Evolutionary conservation across 23 tunicate species (phyloP).

Genomic region (Clavelina lepadiformis): DNA sequence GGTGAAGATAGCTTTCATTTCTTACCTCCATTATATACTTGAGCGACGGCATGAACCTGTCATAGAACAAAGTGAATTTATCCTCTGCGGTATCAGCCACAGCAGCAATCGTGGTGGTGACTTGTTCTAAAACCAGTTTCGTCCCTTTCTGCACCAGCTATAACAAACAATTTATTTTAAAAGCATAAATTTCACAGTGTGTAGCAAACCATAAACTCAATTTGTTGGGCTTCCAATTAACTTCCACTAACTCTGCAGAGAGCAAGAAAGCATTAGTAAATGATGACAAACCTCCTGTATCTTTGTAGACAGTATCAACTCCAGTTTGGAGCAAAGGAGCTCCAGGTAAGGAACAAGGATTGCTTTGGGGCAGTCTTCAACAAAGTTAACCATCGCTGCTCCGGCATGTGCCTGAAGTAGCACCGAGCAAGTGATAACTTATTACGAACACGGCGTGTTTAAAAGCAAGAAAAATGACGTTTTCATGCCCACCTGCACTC

Average conservation of each 20-base stretch:
- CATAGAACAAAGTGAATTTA: constrained; percentile 63
- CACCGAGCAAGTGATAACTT: neutral
- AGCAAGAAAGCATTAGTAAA: too few relatives aligned
- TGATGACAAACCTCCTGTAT: constrained; percentile 91
- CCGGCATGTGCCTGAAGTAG: constrained; percentile 93
- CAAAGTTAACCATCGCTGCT: constrained; percentile 98
- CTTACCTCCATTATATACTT: constrained; percentile 78
- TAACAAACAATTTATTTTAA: neutral
- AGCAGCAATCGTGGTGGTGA: constrained; percentile 96
- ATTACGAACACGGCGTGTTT: too few relatives aligned
- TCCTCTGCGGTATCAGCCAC: constrained; percentile 97
- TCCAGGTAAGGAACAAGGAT: constrained; percentile 74
- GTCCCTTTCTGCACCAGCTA: constrained; percentile 59
- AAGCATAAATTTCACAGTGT: neutral
- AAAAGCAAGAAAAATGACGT: too few relatives aligned
- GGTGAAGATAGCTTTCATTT: neutral
- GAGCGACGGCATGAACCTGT: constrained; percentile 82
- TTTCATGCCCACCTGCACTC: constrained; percentile 96
- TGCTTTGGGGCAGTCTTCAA: constrained; percentile 95
- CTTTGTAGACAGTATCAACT: constrained; percentile 47
- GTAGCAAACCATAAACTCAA: neutral
- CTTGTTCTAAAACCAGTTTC: constrained; percentile 90
- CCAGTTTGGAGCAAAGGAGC: constrained; percentile 82
- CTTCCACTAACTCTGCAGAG: too few relatives aligned
- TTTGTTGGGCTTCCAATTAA: too few relatives aligned